Evolutionary conservation across 1,140 invertebrate species (phyloP).

Genomic region (Ylistrum balloti): DNA sequence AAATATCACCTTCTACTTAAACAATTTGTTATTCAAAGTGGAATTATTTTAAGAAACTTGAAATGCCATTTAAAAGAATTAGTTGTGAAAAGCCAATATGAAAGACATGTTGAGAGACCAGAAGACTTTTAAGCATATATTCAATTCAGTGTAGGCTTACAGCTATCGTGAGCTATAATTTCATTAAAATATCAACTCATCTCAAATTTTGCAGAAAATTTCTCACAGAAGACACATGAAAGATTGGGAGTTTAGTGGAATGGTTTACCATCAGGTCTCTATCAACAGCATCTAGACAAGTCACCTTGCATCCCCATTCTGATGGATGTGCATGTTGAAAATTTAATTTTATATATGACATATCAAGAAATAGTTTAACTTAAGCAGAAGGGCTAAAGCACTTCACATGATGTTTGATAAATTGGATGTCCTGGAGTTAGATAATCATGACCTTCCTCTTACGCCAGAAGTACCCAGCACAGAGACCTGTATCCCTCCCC

Average conservation of each 20-base stretch:
- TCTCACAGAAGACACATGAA: not conserved
- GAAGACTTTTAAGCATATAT: constrained; percentile 31
- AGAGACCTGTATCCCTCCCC: not conserved
- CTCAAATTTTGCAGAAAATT: not conserved
- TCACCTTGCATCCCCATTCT: not conserved
- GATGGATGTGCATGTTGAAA: constrained; percentile 34
- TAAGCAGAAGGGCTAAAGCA: constrained; percentile 1
- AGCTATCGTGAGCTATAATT: not conserved
- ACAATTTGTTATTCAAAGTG: constrained; percentile 22
- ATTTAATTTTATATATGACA: constrained; percentile 30
- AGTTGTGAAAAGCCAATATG: not conserved
- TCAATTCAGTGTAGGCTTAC: not conserved
- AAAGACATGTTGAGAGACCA: not conserved
- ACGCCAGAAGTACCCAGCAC: not conserved
- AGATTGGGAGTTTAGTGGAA: not conserved
- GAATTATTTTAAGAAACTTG: constrained; percentile 28
- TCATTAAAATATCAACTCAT: constrained; percentile 35
- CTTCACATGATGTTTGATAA: constrained; percentile 39
- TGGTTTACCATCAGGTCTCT: not conserved
- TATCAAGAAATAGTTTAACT: constrained; percentile 23
- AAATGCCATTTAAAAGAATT: constrained; percentile 2
- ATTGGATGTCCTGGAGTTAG: not conserved
- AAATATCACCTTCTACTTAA: not conserved
- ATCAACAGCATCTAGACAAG: not conserved
- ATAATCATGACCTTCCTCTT: constrained; percentile 10